A percentile compares a stretch with the other conserved stretches of the same genome.
Conservation (phyloP, 2,797 vertebrate species). For the Argentina silus region DNA sequence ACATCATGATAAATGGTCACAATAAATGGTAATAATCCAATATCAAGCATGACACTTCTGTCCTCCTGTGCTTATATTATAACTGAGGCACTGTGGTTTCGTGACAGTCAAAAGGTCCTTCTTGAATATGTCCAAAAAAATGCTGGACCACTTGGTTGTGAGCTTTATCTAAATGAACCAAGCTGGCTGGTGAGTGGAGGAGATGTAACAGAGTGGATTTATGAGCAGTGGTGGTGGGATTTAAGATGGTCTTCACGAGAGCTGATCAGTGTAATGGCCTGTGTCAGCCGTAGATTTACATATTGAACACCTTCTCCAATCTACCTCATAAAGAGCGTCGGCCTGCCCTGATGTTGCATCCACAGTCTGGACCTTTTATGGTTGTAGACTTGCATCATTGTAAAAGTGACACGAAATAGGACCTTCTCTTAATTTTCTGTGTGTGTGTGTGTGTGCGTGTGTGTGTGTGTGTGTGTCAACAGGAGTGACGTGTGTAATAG, state of each 20-base stretch:
- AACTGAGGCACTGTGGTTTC: slow-evolving; percentile 29
- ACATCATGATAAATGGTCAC: slow-evolving; percentile 28
- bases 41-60: slow-evolving; percentile 44
- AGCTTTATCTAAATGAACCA: slow-evolving; percentile 55
- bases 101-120: slow-evolving; percentile 23
- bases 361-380: slow-evolving; percentile 21
- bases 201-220: slow-evolving; percentile 71
- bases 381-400: slow-evolving; percentile 1
- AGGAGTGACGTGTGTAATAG: slow-evolving; percentile 37
- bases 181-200: slow-evolving; percentile 48
- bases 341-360: slow-evolving; percentile 44
- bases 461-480: slow-evolving; percentile 6
- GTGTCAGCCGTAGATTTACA: slow-evolving; percentile 67
- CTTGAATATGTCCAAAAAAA: slow-evolving; percentile 33
- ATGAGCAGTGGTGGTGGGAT: slow-evolving; percentile 70
- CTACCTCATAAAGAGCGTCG: slow-evolving; percentile 62
- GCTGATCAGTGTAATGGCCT: slow-evolving; percentile 73
- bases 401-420: slow-evolving; percentile 26
- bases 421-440: not conserved
- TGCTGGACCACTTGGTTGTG: slow-evolving; percentile 18
- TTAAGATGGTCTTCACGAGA: slow-evolving; percentile 69
- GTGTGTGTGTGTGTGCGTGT: slow-evolving; percentile 2
- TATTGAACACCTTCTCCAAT: slow-evolving; percentile 64
- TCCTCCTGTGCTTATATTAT: slow-evolving; percentile 39
- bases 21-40: slow-evolving; percentile 38